Percentiles rank a stretch among this genome's conserved stretches.
Evolutionary conservation across 2,797 vertebrate species (phyloP).

Genomic region (Scolopax rusticola): DNA sequence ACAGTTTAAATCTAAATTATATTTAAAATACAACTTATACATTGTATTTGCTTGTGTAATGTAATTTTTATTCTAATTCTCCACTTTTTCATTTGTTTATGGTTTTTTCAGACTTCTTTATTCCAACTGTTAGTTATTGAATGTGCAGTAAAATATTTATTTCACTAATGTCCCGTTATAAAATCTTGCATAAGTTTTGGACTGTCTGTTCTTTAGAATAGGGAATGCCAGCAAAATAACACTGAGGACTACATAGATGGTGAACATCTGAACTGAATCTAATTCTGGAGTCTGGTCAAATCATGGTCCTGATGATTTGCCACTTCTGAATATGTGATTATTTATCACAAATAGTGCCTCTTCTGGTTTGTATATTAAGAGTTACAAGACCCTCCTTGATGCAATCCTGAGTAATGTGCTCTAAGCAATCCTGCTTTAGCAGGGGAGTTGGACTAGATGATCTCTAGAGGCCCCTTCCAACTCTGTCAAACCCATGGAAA

Average conservation of each 20-base stretch:
- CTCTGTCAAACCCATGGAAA: too few relatives aligned
- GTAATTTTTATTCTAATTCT: not conserved
- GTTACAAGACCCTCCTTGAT: not conserved
- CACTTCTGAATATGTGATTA: not conserved
- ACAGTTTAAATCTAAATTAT: not conserved
- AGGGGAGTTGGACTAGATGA: too few relatives aligned
- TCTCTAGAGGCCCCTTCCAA: too few relatives aligned
- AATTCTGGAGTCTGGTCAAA: not conserved
- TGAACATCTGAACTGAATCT: not conserved
- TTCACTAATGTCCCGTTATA: rapidly evolving
- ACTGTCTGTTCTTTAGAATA: not conserved
- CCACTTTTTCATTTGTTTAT: not conserved
- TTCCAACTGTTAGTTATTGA: not conserved
- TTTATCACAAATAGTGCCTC: not conserved
- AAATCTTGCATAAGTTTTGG: not conserved
- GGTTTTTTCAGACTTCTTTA: not conserved
- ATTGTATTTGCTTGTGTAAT: not conserved
- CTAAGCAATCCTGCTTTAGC: too few relatives aligned
- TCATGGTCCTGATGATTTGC: not conserved
- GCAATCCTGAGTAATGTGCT: too few relatives aligned
- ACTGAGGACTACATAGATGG: too few relatives aligned
- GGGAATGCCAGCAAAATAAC: not conserved
- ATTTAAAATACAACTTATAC: not conserved
- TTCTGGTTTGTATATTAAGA: not conserved
- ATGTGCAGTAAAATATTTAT: not conserved